Percentiles rank a stretch among this genome's conserved stretches.
These are phyloP conservation scores for Coenonympha arcania DNA, from an alignment of 2,888 invertebrate species.

Conservation along the genomic window DNA sequence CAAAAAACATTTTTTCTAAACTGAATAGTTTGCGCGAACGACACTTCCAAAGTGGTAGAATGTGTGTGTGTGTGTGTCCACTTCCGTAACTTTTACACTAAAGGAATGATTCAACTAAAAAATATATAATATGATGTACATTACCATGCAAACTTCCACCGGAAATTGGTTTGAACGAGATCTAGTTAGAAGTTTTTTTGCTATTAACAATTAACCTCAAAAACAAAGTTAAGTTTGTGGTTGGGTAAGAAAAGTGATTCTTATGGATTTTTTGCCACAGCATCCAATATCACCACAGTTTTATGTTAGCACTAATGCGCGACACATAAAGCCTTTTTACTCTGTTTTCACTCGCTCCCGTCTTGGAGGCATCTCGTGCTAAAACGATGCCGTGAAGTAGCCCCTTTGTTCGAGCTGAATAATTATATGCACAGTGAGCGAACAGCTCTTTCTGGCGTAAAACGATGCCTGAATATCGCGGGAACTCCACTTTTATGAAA, in stretches of 20 bases:
- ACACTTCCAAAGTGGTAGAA: too few species aligned
- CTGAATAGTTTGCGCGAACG: too few species aligned
- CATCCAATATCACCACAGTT: background rate
- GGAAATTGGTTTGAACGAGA: too few species aligned
- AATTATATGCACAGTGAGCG: slow-evolving; percentile 22
- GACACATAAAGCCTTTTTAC: slow-evolving; percentile 8
- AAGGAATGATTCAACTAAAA: too few species aligned
- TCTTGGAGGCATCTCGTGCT: slow-evolving; percentile 14
- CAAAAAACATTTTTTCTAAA: too few species aligned
- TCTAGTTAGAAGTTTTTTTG: too few species aligned
- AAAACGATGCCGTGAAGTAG: slow-evolving; percentile 19
- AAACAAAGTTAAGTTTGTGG: too few species aligned
- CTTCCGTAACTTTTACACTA: too few species aligned
- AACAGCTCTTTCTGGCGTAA: slow-evolving; percentile 14
- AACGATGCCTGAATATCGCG: slow-evolving; percentile 8
- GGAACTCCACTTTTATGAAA: slow-evolving; percentile 1
- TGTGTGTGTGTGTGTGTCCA: too few species aligned
- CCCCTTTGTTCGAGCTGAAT: slow-evolving; percentile 20
- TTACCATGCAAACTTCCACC: too few species aligned
- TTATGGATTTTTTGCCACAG: background rate
- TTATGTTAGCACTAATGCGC: background rate
- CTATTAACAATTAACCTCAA: background rate
- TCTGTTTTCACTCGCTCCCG: slow-evolving; percentile 5
- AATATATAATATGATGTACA: too few species aligned
- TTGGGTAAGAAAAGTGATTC: background rate